Evolutionary conservation across 2,888 invertebrate genomes (phyloP).

Genomic region (Teleogryllus oceanicus): DNA sequence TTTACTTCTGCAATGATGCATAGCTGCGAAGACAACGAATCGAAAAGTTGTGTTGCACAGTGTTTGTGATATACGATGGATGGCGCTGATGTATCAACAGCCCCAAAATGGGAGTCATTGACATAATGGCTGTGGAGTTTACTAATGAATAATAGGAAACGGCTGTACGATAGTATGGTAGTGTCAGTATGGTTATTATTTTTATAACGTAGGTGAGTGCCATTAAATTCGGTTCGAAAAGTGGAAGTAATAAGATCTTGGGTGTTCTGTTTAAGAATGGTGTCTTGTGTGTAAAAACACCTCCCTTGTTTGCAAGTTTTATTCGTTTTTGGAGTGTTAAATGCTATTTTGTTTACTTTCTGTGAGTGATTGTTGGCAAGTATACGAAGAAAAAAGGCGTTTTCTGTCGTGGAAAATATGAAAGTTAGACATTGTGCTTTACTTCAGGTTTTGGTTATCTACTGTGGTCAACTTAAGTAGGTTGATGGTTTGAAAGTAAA

Average conservation of each 20-base stretch:
- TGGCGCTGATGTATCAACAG: constrained; percentile 34
- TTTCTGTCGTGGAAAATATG: not conserved
- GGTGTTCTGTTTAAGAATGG: not conserved
- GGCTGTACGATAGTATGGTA: constrained; percentile 20
- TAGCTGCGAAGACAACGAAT: not conserved
- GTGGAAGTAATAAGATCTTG: not conserved
- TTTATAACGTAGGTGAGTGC: constrained; percentile 28
- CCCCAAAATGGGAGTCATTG: constrained; percentile 41
- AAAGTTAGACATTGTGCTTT: not conserved
- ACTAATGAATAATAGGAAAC: constrained; percentile 35
- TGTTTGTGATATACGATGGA: constrained; percentile 31
- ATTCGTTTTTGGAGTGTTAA: not conserved
- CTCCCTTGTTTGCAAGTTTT: constrained; percentile 8
- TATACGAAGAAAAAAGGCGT: not conserved
- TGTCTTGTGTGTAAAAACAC: not conserved
- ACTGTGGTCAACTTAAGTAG: not conserved
- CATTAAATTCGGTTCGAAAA: not conserved
- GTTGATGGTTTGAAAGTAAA: not conserved
- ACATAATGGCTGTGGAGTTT: constrained; percentile 40
- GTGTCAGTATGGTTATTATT: not conserved
- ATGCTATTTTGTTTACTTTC: not conserved
- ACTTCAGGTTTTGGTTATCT: not conserved
- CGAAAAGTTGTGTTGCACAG: constrained; percentile 25
- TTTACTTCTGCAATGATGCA: too few species aligned
- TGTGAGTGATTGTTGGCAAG: not conserved